Evolutionary conservation across 2,797 vertebrate species (phyloP).

Genomic region (Lagodon rhomboides): DNA sequence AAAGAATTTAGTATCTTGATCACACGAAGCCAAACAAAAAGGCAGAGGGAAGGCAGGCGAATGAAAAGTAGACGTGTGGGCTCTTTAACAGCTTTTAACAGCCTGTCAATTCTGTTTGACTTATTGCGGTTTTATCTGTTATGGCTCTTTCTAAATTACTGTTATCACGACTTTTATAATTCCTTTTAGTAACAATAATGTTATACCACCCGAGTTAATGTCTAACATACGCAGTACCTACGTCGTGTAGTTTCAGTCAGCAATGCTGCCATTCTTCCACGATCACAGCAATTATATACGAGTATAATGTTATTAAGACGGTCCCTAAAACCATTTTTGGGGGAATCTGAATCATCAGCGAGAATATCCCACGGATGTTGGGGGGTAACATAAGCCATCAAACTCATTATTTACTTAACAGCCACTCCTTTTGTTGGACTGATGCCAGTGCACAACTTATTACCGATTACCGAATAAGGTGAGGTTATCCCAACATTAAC

Average conservation of each 20-base stretch:
- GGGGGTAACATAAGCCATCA: too few relatives aligned
- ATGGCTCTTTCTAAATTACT: conserved; percentile 8
- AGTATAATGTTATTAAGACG: background rate
- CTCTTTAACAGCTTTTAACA: conserved; percentile 22
- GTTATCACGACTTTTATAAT: background rate
- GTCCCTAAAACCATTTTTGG: too few relatives aligned
- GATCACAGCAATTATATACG: background rate
- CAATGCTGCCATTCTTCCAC: background rate
- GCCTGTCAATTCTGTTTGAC: conserved; percentile 14
- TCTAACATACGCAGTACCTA: background rate
- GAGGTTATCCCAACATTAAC: too few relatives aligned
- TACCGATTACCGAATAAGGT: too few relatives aligned
- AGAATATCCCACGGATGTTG: too few relatives aligned
- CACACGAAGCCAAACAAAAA: conserved; percentile 56
- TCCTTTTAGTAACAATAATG: conserved; percentile 8
- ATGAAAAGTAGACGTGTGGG: conserved; percentile 24
- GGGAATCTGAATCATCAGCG: too few relatives aligned
- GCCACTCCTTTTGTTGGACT: too few relatives aligned
- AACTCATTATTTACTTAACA: too few relatives aligned
- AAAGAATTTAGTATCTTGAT: conserved; percentile 58
- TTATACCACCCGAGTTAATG: background rate
- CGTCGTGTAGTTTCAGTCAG: too few relatives aligned
- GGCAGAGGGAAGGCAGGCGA: conserved; percentile 27
- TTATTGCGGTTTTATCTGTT: background rate
- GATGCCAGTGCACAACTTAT: too few relatives aligned